Conservation (phyloP, 92 coral and sea anemone genomes). For the Bergia puertoricense region DNA sequence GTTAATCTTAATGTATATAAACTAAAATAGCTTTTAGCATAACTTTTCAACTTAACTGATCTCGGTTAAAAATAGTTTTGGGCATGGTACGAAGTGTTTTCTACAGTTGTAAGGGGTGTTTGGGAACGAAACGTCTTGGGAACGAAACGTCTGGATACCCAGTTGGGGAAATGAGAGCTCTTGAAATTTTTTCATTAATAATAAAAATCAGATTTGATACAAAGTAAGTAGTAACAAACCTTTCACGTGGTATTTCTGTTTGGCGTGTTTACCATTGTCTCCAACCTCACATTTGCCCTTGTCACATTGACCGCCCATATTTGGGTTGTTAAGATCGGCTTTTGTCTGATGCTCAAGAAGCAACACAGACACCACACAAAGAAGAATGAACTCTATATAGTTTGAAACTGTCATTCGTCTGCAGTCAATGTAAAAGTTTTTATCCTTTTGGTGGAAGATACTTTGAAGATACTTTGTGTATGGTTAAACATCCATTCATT, state of each 20-base stretch:
- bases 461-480: too few species aligned
- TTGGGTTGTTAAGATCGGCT: neutral
- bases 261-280: conserved; percentile 45
- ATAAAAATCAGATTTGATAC: neutral
- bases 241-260: conserved; percentile 59
- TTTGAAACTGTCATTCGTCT: neutral
- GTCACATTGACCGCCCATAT: neutral
- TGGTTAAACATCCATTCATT: too few species aligned
- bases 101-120: too few species aligned
- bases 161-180: too few species aligned
- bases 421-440: neutral
- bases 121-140: too few species aligned
- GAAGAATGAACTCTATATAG: neutral
- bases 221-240: conserved; percentile 29
- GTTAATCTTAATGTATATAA: too few species aligned
- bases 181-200: neutral
- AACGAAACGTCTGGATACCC: too few species aligned
- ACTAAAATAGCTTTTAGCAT: too few species aligned
- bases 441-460: neutral
- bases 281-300: conserved; percentile 46
- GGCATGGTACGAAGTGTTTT: too few species aligned
- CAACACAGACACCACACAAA: conserved; percentile 15
- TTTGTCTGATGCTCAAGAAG: neutral
- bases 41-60: too few species aligned
- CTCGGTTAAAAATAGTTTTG: too few species aligned